Conservation (phyloP, 2,888 invertebrate species). For the Epinotia brunnichana region DNA sequence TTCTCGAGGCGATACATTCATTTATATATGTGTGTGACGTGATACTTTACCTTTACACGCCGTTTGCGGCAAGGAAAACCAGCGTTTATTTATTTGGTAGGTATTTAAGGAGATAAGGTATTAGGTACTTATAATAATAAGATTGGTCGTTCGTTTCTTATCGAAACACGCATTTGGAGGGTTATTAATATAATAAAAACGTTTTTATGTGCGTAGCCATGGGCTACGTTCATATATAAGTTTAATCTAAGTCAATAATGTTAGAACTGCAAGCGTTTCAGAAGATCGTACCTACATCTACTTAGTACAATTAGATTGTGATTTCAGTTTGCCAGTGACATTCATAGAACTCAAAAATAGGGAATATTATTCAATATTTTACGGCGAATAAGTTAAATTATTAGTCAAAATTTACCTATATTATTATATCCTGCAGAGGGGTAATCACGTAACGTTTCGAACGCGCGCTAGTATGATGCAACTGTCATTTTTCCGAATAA, state of each 20-base stretch:
- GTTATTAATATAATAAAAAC: background rate
- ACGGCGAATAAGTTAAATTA: too few species aligned
- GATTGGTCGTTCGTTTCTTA: slow-evolving; percentile 25
- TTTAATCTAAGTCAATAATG: too few species aligned
- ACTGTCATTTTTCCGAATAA: too few species aligned
- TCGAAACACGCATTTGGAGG: slow-evolving; percentile 2
- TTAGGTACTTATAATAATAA: slow-evolving; percentile 48
- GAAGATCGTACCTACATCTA: background rate
- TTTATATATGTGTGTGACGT: slow-evolving; percentile 67
- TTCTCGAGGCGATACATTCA: slow-evolving; percentile 71
- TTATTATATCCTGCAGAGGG: too few species aligned
- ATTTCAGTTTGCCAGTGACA: background rate
- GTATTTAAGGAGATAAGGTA: slow-evolving; percentile 48
- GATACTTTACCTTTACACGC: slow-evolving; percentile 78
- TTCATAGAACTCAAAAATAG: background rate
- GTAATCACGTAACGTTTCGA: too few species aligned
- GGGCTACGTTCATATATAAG: background rate
- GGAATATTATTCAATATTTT: background rate
- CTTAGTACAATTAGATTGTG: background rate
- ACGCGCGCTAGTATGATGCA: too few species aligned
- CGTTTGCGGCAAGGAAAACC: slow-evolving; percentile 72
- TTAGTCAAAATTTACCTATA: too few species aligned
- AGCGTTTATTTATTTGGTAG: slow-evolving; percentile 55
- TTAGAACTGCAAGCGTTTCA: background rate
- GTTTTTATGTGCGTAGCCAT: background rate